Base-by-base conservation (phyloP, 2,888 invertebrate species). In the Fragum fragum region DNA sequence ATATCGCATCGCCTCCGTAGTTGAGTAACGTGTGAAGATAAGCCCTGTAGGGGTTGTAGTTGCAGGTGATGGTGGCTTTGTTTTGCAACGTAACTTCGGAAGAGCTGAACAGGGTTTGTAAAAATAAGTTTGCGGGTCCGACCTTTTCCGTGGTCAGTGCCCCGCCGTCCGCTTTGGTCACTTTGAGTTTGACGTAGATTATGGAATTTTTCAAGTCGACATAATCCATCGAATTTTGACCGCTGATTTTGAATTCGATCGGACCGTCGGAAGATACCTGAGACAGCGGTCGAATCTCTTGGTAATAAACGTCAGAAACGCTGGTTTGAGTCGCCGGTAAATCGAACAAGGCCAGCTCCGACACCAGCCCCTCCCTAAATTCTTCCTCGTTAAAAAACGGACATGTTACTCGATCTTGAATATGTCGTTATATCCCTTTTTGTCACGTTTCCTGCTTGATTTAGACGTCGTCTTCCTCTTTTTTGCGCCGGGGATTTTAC, bases 181-280 rank as follows among this genome's bases (percentile, higher is more conserved):
- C 72, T 39, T 75, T 79, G 21, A 75, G 73, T 69, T 76, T 79
- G n/a, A 79, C 73, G 63, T 42, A 68, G 7, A 74, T 55, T 68
- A 55, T 53, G 9, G 79, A 78, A 70, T 76, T 76, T 66, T 77
- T 83, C 73, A 85, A 21, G 42, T 87, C 87, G 14, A 87, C 14
- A 36, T 78, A 87, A 29, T 73, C 63, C 81, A 81, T 73, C 11
- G 83, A 83, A 73, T 87, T 87, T 59, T 83, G 82, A n/a, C 85
- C 81, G 52, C 74, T 76, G 42, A 85, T 80, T 16, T 61, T 71
- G 52, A 87, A 85, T 72, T 85, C 85, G 23, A 87, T 76, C 16
- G 85, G 83, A n/a, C 73, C 59, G 21, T 78, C 82, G 28, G 52
- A 28, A 28, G 77, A 39, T 23, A 77, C 72, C 55, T 77, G 80